Evolutionary conservation across 37 sponge, comb jelly and placozoan genomes (phyloP).

Genomic region (Beroe forskalii): DNA sequence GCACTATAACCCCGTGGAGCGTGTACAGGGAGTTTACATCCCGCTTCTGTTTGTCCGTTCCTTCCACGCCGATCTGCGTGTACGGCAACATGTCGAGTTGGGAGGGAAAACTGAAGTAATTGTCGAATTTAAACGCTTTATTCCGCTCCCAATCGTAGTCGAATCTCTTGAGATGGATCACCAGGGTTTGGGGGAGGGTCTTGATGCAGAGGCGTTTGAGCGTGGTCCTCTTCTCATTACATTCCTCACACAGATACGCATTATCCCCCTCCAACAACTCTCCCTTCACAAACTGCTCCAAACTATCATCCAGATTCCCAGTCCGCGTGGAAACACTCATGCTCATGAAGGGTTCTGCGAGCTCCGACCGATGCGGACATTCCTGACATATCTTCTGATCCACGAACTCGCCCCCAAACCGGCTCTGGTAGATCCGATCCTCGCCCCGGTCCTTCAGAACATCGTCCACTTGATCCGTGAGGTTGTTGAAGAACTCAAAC

Average conservation of each 20-base stretch:
- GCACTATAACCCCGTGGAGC: conserved; percentile 87
- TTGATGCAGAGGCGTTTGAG: conserved; percentile 91
- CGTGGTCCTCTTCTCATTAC: conserved; percentile 90
- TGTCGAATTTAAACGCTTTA: conserved; percentile 90
- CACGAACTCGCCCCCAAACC: conserved; percentile 85
- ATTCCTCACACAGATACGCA: conserved; percentile 94
- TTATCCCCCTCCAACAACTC: conserved; percentile 93
- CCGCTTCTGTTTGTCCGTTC: conserved; percentile 65
- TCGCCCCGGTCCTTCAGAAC: conserved; percentile 74
- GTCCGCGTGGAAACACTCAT: conserved; percentile 74
- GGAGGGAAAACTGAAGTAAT: conserved; percentile 81
- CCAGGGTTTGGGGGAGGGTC: conserved; percentile 80
- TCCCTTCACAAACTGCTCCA: conserved; percentile 93
- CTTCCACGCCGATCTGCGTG: conserved; percentile 78
- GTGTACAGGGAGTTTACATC: conserved; percentile 69
- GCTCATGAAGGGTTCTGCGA: conserved; percentile 80
- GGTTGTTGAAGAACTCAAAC: conserved; percentile 88
- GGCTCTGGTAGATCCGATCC: conserved; percentile 68
- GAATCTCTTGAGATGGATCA: conserved; percentile 94
- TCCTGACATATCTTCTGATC: conserved; percentile 91
- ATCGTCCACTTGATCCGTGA: conserved; percentile 90
- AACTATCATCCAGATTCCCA: conserved; percentile 75
- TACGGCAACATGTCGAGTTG: conserved; percentile 87
- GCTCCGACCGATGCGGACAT: conserved; percentile 86
- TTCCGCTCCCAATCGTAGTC: conserved; percentile 92